Evolutionary conservation across 2,113 vertebrate species (phyloP).

Genomic region (Herpetotheres cachinnans): DNA sequence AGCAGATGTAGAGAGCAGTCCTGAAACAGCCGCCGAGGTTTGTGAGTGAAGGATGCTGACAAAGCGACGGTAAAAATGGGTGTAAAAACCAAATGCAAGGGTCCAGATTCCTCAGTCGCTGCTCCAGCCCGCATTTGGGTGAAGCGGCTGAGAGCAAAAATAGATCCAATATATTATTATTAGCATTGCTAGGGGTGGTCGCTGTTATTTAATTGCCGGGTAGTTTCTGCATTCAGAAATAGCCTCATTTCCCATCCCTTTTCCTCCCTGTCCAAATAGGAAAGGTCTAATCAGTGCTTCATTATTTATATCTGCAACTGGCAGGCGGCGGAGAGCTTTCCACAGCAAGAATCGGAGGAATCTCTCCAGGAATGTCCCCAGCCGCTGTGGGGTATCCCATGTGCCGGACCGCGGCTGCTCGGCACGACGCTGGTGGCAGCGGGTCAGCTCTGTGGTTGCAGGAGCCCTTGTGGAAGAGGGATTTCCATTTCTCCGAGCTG

Average conservation of each 20-base stretch:
- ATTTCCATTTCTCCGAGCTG: background rate
- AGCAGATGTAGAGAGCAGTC: background rate
- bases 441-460: background rate
- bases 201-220: background rate
- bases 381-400: background rate
- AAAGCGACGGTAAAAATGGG: background rate
- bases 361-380: background rate
- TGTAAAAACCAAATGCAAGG: background rate
- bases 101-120: background rate
- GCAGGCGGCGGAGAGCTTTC: background rate
- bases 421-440: background rate
- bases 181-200: background rate
- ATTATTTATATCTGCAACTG: background rate
- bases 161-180: fast-evolving
- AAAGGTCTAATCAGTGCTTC: background rate
- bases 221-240: background rate
- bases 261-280: background rate
- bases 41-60: background rate
- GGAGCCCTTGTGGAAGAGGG: background rate
- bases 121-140: fast-evolving
- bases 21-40: fast-evolving
- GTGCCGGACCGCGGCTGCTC: fast-evolving
- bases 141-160: background rate
- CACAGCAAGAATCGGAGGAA: background rate
- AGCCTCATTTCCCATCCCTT: background rate